Evolutionary conservation across 2,888 invertebrate genomes (phyloP), one percentile per base, ranked within the genome.

Genomic region (Podabrus alpinus): DNA sequence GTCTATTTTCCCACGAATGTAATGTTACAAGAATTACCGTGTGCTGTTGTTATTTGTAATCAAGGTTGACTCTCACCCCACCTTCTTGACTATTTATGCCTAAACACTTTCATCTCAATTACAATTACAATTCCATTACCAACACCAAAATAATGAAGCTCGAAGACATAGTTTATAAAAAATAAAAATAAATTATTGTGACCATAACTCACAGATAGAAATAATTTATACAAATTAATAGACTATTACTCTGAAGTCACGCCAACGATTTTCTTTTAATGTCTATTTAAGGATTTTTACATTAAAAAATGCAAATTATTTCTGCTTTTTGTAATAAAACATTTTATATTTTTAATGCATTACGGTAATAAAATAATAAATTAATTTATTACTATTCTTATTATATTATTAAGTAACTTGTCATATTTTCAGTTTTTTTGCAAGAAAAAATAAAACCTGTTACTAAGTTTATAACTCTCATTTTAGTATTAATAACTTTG

Each of bases 21-120:
- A 78, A 72, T 68, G 68, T 60, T 61, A 62, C 69, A 68, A 76
- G 74, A 73, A 77, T 76, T 73, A 29, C 73, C 70, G 75, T 73
- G 25, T 66, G 75, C 75, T 74, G 73, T 77, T 62, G 62, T 64
- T 79, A 78, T 74, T 78, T 75, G 76, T 74, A 72, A 79, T 78
- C 80, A 80, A 80, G 80, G 80, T 77, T 77, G 77, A 70, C 72
- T 77, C 77, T 76, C 79, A 77, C 74, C 77, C 78, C 76, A 69
- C 72, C 76, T 76, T 74, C 66, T 59, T 16, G 64, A 24, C 69
- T 68, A 72, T 71, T 71, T 74, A 77, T 72, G 71, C 25, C 74
- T 74, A 74, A 76, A 76, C 77, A 77, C 77, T 77, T 77, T 77
- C 77, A 77, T 74, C 71, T 77, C 70, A 69, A 73, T 73, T 74